Conservation (phyloP, 2,113 vertebrate species). For the Trogon melanurus region DNA sequence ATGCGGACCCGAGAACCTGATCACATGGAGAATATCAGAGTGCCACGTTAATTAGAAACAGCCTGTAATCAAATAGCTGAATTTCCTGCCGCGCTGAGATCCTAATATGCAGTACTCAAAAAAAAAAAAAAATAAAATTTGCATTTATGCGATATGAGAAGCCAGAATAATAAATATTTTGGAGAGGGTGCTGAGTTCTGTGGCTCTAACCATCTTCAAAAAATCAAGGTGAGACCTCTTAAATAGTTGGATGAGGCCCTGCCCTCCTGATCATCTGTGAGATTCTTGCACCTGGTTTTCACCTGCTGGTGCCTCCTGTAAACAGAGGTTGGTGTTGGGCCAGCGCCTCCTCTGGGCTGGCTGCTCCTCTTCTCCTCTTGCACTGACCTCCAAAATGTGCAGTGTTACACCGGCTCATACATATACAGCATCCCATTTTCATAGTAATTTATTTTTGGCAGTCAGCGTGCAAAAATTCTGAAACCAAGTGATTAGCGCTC, state of each 20-base stretch:
- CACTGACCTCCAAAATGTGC: neutral
- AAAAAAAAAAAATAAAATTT: neutral
- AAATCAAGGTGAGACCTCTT: neutral
- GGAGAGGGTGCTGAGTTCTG: neutral
- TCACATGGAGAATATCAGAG: neutral
- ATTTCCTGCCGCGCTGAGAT: neutral
- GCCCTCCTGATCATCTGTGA: neutral
- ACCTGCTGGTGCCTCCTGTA: fast-evolving
- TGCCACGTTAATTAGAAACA: neutral
- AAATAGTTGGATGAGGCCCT: neutral
- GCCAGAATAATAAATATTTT: neutral
- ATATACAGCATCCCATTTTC: neutral
- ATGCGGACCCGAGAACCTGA: neutral
- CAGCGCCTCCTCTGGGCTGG: neutral
- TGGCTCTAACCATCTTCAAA: neutral
- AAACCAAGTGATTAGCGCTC: neutral
- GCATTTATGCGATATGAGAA: neutral
- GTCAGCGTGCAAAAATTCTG: neutral
- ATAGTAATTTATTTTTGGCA: neutral
- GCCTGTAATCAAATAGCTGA: neutral
- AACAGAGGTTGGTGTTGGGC: neutral
- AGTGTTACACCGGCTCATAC: neutral
- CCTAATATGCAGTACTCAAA: neutral
- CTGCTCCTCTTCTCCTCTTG: neutral
- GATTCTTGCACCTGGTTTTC: neutral